Conservation (phyloP, 2,797 vertebrate species). For the Petrocephalus sullivani region DNA sequence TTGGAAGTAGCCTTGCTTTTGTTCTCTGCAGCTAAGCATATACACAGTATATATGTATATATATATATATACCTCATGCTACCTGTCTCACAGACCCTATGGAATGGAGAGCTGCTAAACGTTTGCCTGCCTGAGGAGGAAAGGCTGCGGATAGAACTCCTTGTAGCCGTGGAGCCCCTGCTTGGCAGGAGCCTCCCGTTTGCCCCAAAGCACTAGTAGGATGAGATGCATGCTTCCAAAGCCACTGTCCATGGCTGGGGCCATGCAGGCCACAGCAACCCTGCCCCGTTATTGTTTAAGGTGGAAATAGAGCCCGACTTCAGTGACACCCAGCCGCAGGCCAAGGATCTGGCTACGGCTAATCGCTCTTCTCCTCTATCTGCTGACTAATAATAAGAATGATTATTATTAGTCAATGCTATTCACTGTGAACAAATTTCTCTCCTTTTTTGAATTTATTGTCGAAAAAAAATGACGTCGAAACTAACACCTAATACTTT, state of each 20-base stretch:
- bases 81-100: conserved; percentile 11
- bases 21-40: not conserved
- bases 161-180: not conserved
- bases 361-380: not conserved
- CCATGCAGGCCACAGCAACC: not conserved
- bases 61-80: not conserved
- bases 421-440: conserved; percentile 4
- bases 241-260: not conserved
- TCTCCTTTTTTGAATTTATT: conserved; percentile 6
- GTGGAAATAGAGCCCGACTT: not conserved
- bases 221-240: not conserved
- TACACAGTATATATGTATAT: not conserved
- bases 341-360: not conserved
- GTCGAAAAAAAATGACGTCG: not conserved
- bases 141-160: not conserved
- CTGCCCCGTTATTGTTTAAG: not conserved
- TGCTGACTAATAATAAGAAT: not conserved
- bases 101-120: not conserved
- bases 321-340: not conserved
- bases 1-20: not conserved
- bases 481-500: not conserved
- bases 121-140: not conserved
- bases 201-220: not conserved
- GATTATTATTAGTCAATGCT: not conserved
- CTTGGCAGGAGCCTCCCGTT: not conserved